phyloP scores from a whole-genome alignment of 2,797 vertebrate species.

The Bufotes viridis region DNA sequence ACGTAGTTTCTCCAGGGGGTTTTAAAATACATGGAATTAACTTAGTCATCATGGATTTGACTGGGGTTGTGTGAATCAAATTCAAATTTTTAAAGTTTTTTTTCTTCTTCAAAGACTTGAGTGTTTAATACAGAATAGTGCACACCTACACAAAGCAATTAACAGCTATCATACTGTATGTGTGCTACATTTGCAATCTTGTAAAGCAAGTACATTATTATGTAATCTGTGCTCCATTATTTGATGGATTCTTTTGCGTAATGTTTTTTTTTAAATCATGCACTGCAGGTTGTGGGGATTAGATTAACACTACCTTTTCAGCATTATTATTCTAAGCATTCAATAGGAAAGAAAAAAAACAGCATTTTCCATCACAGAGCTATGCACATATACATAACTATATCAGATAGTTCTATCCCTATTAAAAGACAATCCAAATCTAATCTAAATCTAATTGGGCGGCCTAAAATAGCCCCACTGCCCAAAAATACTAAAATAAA shows the following conservation, averaged over 20 bases:
- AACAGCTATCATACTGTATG: slow-evolving; percentile 33
- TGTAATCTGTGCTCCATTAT: slow-evolving; percentile 17
- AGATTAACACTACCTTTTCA: background rate
- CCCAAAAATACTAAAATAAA: background rate
- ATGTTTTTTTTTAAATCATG: background rate
- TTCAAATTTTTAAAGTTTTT: slow-evolving; percentile 24
- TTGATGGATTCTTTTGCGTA: slow-evolving; percentile 8
- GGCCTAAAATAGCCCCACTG: background rate
- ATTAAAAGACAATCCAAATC: background rate
- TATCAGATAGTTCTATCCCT: background rate
- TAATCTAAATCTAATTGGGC: background rate
- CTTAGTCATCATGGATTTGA: background rate
- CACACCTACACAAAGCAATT: slow-evolving; percentile 47
- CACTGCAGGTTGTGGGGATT: slow-evolving; percentile 13
- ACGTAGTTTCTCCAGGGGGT: background rate
- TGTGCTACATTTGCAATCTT: slow-evolving; percentile 3
- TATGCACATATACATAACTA: background rate
- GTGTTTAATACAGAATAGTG: slow-evolving; percentile 23
- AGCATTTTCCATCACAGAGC: background rate
- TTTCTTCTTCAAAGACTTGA: slow-evolving; percentile 11
- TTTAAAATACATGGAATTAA: slow-evolving; percentile 7
- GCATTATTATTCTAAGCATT: background rate
- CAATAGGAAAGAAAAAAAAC: background rate
- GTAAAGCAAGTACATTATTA: slow-evolving; percentile 27
- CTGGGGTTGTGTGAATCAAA: slow-evolving; percentile 8